Evolutionary conservation across 2,797 vertebrate genomes (phyloP).

Genomic region (Spinus pinus): DNA sequence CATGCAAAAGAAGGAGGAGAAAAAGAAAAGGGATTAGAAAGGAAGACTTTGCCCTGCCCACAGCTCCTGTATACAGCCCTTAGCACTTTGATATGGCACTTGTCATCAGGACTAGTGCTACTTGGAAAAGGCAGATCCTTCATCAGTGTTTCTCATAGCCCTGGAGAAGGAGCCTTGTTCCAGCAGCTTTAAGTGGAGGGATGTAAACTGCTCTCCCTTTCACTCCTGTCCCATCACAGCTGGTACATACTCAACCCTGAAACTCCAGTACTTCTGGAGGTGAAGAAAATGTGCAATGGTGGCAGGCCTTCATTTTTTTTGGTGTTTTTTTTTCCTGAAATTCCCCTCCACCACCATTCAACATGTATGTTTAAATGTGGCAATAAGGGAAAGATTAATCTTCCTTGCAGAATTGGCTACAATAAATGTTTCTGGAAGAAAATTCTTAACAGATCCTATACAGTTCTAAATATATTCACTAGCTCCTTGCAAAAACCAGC

Average conservation of each 20-base stretch:
- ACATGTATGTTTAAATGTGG: neutral
- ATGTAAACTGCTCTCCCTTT: neutral
- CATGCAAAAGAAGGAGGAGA: neutral
- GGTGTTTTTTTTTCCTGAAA: neutral
- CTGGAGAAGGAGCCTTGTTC: neutral
- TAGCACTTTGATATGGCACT: neutral
- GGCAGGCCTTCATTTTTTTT: neutral
- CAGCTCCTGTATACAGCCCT: neutral
- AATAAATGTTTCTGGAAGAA: neutral
- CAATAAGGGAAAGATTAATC: neutral
- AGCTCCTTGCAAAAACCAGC: neutral
- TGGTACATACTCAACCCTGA: neutral
- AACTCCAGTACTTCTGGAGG: neutral
- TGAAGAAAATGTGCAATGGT: neutral
- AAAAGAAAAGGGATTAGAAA: neutral
- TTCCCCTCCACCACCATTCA: neutral
- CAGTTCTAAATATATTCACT: neutral
- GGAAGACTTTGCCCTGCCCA: neutral
- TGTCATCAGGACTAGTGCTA: neutral
- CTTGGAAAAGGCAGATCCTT: neutral
- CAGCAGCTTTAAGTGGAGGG: neutral
- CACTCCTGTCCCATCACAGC: neutral
- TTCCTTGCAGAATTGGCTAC: neutral
- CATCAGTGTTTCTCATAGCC: accelerated
- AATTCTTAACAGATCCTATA: neutral